Percentiles rank a stretch among this genome's conserved stretches.
Evolutionary conservation across 1,140 invertebrate species (phyloP).

Genomic region (Zophobas morio): DNA sequence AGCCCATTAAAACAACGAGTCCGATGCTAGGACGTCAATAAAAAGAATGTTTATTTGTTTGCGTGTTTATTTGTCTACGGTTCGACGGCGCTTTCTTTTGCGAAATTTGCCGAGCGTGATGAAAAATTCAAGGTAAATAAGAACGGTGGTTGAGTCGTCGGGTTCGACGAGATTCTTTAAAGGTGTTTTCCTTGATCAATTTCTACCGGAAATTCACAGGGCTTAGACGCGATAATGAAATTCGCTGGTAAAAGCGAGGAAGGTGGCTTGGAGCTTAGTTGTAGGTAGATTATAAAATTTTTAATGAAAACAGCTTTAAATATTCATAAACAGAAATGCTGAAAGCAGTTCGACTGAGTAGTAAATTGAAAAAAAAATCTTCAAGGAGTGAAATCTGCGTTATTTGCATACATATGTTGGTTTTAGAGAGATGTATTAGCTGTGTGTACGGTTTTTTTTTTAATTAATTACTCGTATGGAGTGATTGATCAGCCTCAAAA

Average conservation of each 20-base stretch:
- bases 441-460: no score
- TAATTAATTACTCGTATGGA: no score
- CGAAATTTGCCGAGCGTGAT: constrained; percentile 9
- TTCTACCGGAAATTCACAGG: neutral
- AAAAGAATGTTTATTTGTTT: constrained; percentile 23
- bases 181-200: constrained; percentile 17
- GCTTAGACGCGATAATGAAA: neutral
- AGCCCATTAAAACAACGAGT: constrained; percentile 2
- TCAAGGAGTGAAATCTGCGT: no score
- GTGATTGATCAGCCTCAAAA: no score
- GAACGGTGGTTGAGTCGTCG: neutral
- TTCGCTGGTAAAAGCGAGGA: neutral
- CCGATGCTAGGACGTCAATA: neutral
- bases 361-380: no score
- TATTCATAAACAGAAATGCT: neutral
- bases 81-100: constrained; percentile 16
- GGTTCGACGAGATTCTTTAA: neutral
- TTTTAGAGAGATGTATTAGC: no score
- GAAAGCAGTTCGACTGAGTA: no score
- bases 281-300: neutral
- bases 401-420: no score
- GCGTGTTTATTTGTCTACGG: constrained; percentile 4
- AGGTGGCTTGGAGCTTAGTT: constrained; percentile 5
- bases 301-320: neutral
- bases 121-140: constrained; percentile 16